These are phyloP conservation scores for Rhadina sibilatrix DNA, from an alignment of 2,113 vertebrate genomes.

Conservation along the genomic window DNA sequence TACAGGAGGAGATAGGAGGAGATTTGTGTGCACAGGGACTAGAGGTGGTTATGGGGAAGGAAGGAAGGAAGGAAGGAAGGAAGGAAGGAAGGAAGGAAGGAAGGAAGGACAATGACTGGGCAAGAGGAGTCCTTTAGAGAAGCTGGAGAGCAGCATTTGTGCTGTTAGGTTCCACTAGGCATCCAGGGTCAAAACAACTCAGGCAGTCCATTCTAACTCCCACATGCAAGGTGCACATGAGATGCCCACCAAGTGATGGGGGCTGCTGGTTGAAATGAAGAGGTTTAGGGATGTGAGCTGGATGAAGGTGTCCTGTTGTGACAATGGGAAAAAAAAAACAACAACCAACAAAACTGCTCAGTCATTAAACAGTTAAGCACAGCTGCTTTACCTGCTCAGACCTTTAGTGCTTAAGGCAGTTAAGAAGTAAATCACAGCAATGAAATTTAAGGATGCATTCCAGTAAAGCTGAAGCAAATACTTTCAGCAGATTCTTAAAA, in stretches of 20 bases:
- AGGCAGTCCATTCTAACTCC: no score
- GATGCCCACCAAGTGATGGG: no score
- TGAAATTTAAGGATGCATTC: neutral
- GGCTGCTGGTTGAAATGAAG: neutral
- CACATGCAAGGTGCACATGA: accelerated
- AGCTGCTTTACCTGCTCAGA: neutral
- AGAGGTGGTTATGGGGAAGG: neutral
- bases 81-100: neutral
- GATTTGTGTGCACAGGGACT: neutral
- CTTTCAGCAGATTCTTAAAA: neutral
- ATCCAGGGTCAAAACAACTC: neutral
- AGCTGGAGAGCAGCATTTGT: neutral
- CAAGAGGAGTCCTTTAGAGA: neutral
- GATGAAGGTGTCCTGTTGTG: neutral
- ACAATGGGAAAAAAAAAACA: neutral
- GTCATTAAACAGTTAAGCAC: neutral
- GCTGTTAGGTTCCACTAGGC: neutral
- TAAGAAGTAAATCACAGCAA: neutral
- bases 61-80: neutral
- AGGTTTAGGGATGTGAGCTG: neutral
- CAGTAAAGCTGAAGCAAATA: neutral
- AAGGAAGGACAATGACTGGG: neutral
- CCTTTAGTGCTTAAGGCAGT: neutral
- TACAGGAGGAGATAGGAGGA: neutral
- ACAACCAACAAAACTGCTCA: neutral